Evolutionary conservation across 2,888 invertebrate genomes (phyloP).

Genomic region (Aelia acuminata): DNA sequence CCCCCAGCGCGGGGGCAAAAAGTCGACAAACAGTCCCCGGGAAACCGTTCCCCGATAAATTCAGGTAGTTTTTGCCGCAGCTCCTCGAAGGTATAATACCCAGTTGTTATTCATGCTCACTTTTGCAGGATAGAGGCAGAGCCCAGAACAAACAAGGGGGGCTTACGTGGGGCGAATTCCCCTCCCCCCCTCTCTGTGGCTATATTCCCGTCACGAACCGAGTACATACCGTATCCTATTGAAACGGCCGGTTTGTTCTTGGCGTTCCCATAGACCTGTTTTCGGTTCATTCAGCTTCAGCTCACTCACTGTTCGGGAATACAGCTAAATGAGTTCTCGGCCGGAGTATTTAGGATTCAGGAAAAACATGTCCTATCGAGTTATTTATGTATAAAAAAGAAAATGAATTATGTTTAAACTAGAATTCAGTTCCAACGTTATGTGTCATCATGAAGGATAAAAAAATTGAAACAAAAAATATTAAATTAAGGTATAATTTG

Average conservation of each 20-base stretch:
- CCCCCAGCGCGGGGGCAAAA: conserved; percentile 49
- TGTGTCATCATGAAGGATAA: no score
- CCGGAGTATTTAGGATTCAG: background rate
- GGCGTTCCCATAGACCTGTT: background rate
- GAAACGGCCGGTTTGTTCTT: conserved; percentile 16
- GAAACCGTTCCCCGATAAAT: conserved; percentile 30
- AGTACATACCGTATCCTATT: background rate
- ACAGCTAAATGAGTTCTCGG: background rate
- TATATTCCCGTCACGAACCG: conserved; percentile 49
- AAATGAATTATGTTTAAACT: no score
- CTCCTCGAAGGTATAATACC: conserved; percentile 48
- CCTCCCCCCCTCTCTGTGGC: background rate
- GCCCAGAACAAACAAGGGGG: conserved; percentile 45
- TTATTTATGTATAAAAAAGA: no score
- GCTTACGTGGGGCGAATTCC: conserved; percentile 52
- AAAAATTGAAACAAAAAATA: no score
- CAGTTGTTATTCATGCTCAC: conserved; percentile 59
- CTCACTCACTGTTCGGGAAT: background rate
- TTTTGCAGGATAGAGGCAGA: conserved; percentile 34
- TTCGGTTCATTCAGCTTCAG: background rate
- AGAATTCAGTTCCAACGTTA: no score
- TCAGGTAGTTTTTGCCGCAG: conserved; percentile 22
- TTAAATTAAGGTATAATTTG: no score
- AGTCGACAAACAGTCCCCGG: conserved; percentile 41
- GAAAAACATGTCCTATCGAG: no score